Conservation (phyloP, 2,888 invertebrate species). For the Protonemura montana region DNA sequence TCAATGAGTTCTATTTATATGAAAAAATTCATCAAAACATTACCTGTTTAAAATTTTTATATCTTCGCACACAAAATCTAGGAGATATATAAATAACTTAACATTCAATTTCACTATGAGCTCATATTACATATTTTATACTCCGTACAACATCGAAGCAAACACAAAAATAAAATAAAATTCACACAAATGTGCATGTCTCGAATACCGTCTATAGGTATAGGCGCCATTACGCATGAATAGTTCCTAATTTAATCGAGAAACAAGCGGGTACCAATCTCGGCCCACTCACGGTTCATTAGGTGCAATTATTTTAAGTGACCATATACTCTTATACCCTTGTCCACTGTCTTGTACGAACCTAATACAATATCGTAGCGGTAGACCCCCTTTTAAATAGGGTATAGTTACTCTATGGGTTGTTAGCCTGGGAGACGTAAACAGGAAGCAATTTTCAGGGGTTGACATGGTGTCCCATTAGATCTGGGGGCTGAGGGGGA, state of each 20-base stretch:
- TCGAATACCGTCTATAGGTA: neutral
- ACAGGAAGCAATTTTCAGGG: neutral
- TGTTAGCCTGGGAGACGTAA: neutral
- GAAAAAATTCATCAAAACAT: too few species aligned
- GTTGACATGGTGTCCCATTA: too few species aligned
- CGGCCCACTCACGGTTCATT: neutral
- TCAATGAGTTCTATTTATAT: too few species aligned
- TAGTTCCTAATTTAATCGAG: neutral
- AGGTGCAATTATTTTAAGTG: conserved; percentile 4
- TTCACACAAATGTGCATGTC: too few species aligned
- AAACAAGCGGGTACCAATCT: neutral
- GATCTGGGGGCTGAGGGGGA: too few species aligned
- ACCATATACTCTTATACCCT: neutral
- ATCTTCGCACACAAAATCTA: too few species aligned
- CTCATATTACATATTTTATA: too few species aligned
- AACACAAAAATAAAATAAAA: too few species aligned
- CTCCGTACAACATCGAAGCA: too few species aligned
- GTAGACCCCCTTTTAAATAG: neutral
- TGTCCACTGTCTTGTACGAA: neutral
- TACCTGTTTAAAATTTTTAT: too few species aligned
- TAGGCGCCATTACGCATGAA: neutral
- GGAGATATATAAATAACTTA: too few species aligned
- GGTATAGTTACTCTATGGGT: neutral
- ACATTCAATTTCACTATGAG: too few species aligned
- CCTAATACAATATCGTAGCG: neutral